These are phyloP conservation scores for Babylonia areolata DNA, from an alignment of 1,140 invertebrate species.

Conservation along the genomic window DNA sequence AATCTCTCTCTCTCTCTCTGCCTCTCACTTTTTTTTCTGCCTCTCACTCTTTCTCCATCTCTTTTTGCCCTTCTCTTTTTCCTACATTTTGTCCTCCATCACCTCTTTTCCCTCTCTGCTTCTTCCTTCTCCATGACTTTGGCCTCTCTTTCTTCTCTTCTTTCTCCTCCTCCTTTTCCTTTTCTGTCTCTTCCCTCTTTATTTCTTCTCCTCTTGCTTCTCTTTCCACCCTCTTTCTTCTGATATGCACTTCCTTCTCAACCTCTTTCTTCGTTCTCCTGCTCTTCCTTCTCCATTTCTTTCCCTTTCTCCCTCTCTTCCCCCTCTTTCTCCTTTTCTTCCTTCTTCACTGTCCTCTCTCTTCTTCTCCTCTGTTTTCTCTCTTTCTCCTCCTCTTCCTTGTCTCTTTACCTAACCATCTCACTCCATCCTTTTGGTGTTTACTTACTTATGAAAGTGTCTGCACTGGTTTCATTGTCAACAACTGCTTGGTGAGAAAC, in stretches of 20 bases:
- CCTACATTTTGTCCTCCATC: background rate
- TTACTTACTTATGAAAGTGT: no score
- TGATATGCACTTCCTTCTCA: background rate
- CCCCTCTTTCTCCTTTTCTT: conserved; percentile 11
- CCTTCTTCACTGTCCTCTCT: background rate
- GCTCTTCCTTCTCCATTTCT: background rate
- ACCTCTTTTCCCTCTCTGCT: background rate
- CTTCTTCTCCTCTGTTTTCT: background rate
- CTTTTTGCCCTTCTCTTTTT: background rate
- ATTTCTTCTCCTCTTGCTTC: no score
- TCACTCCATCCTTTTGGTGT: background rate
- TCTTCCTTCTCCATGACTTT: no score
- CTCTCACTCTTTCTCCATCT: background rate
- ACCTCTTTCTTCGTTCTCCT: background rate
- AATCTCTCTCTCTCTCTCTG: background rate
- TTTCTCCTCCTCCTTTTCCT: no score
- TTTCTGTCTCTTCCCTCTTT: no score
- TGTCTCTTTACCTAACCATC: background rate
- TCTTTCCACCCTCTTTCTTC: no score
- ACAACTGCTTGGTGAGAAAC: no score
- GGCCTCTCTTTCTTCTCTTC: no score
- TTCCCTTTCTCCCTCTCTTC: background rate
- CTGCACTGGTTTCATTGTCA: no score
- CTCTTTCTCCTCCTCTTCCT: background rate
- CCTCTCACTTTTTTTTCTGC: background rate